A percentile compares a stretch with the other conserved stretches of the same genome.
These are phyloP conservation scores for Trichogramma evanescens DNA, from an alignment of 2,888 invertebrate species.

Conservation along the genomic window DNA sequence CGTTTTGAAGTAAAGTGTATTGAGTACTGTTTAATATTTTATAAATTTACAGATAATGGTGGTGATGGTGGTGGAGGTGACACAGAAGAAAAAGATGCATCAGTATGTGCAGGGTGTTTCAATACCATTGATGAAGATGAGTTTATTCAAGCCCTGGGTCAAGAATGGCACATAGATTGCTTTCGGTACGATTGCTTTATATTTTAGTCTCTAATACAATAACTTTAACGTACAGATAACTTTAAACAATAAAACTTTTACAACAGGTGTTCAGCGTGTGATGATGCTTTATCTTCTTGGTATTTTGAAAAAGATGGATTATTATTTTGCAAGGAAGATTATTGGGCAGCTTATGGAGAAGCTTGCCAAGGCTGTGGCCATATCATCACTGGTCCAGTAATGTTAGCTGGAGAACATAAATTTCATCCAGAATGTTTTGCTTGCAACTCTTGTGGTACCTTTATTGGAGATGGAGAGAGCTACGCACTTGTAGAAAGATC, in stretches of 20 bases:
- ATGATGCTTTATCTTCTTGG: slow-evolving; percentile 78
- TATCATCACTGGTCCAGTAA: slow-evolving; percentile 82
- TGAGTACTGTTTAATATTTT: not conserved
- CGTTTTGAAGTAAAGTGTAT: not conserved
- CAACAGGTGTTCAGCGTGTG: slow-evolving; percentile 80
- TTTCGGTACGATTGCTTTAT: slow-evolving; percentile 58
- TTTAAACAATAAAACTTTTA: not conserved
- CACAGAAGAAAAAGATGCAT: slow-evolving; percentile 33
- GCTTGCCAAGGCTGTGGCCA: slow-evolving; percentile 83
- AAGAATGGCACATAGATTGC: slow-evolving; percentile 85
- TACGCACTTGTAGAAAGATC: slow-evolving; percentile 88
- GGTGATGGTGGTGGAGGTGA: slow-evolving; percentile 29
- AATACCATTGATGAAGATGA: slow-evolving; percentile 70
- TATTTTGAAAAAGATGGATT: slow-evolving; percentile 88
- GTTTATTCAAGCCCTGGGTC: slow-evolving; percentile 71
- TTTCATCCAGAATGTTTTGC: slow-evolving; percentile 95
- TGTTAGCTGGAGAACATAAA: slow-evolving; percentile 91
- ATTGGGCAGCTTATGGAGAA: slow-evolving; percentile 81
- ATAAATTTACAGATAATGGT: slow-evolving; percentile 34
- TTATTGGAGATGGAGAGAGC: slow-evolving; percentile 87
- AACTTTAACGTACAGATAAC: not conserved
- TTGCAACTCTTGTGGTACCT: slow-evolving; percentile 72
- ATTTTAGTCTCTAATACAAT: not conserved
- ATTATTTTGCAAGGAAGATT: slow-evolving; percentile 82
- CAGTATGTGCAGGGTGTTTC: slow-evolving; percentile 66